These are phyloP conservation scores for Sphenopsis melanotis DNA, from an alignment of 2,797 vertebrate genomes.

Conservation along the genomic window DNA sequence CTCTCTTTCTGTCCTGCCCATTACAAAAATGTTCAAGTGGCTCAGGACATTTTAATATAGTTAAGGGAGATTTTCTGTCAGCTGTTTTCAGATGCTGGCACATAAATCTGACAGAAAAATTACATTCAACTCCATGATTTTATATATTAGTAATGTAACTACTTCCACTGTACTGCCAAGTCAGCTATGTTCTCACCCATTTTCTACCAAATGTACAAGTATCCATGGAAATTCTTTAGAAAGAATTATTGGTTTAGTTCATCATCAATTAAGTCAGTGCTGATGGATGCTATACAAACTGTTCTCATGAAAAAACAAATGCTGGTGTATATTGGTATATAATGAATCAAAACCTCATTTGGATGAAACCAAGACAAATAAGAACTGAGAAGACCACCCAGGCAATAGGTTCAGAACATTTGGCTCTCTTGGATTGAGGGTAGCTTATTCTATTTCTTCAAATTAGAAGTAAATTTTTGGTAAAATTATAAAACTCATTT, in stretches of 20 bases:
- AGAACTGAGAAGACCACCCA: background rate
- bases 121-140: background rate
- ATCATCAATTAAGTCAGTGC: background rate
- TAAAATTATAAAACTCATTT: background rate
- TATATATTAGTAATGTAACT: background rate
- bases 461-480: background rate
- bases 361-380: background rate
- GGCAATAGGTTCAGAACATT: background rate
- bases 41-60: background rate
- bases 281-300: background rate
- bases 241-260: background rate
- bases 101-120: background rate
- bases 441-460: background rate
- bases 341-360: background rate
- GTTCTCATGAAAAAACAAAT: background rate
- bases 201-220: background rate
- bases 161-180: background rate
- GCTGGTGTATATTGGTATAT: background rate
- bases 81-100: background rate
- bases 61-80: background rate
- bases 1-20: background rate
- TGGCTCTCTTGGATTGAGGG: background rate
- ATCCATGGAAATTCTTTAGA: background rate
- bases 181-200: background rate
- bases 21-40: background rate